Evolutionary conservation across 64 coral and sea anemone species (phyloP), one percentile per base, ranked within the genome.

Genomic region (Platygyra sinensis): DNA sequence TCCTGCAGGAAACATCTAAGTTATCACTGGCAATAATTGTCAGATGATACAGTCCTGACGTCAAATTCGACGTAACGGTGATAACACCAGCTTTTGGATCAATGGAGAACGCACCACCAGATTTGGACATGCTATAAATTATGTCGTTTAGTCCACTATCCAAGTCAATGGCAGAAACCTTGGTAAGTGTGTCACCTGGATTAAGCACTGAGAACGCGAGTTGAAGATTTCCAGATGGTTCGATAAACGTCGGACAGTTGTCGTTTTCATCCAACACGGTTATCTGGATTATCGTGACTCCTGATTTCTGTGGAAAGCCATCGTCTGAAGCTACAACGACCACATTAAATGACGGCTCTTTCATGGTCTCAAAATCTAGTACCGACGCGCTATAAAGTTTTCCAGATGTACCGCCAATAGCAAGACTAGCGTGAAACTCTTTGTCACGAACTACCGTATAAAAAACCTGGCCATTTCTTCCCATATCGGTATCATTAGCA

Each of bases 171-270:
- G 86, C 86, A 87, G 57, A 59, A 11, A 87, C 67, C 49, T 67
- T 32, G 73, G 62, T 69, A 6, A 79, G 27, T 22, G 28, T 51
- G 12, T 24, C 83, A 11, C 76, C 60, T 12, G 57, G 46, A 28
- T 8, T 79, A 46, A 76, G 28, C 2, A 39, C 11, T 4, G 39
- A 61, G 10, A 75, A 33, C 13, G 22, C 16, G 27, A 79, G 24
- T 17, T 59, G 19, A 5, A 61, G 29, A 59, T 69, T 79, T 32
- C 17, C 75, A 17, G 59, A 62, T 19, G 73, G 27, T 6, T 63
- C 28, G 14, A 54, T 80, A 33, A 89, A 89, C 5, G n/a, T 49
- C 33, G 87, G 87, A 78, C 87, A 89, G 14, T 89, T 89, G 75
- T 89, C 87, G 49, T 89, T 89, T 8, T 78, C 38, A n/a, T 89